These are phyloP conservation scores for Microtus ochrogaster DNA, from an alignment of 2,113 vertebrate genomes.

Conservation along the genomic window DNA sequence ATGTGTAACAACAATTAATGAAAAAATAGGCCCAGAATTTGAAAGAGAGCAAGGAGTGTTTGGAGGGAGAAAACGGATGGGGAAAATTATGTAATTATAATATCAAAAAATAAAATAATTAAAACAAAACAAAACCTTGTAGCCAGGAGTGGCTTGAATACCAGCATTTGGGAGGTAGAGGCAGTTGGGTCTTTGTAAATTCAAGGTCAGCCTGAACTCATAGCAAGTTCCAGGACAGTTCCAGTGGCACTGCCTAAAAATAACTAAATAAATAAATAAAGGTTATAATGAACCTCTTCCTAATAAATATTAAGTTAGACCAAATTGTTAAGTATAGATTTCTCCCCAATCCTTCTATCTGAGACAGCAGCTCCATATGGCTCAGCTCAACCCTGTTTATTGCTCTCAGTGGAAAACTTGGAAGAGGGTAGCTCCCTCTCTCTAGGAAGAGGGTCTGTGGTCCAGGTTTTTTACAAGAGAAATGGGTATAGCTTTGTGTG, in stretches of 20 bases:
- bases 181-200: neutral
- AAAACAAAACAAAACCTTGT: no score
- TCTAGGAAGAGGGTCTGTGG: neutral
- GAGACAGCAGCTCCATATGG: neutral
- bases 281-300: neutral
- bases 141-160: no score
- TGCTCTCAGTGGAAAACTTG: neutral
- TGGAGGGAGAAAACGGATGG: no score
- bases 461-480: neutral
- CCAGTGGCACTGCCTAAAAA: neutral
- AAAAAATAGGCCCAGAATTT: no score
- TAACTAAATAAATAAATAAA: no score
- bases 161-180: no score
- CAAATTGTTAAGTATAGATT: neutral
- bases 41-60: no score
- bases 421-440: neutral
- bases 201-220: neutral
- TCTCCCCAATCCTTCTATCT: neutral
- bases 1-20: no score
- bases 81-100: no score
- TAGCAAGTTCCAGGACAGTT: neutral
- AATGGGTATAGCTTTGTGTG: neutral
- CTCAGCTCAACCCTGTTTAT: neutral
- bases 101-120: no score
- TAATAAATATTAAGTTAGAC: constrained; percentile 10